Conservation (phyloP, 2,888 invertebrate genomes). For the Hydroisotoma schaefferi region DNA sequence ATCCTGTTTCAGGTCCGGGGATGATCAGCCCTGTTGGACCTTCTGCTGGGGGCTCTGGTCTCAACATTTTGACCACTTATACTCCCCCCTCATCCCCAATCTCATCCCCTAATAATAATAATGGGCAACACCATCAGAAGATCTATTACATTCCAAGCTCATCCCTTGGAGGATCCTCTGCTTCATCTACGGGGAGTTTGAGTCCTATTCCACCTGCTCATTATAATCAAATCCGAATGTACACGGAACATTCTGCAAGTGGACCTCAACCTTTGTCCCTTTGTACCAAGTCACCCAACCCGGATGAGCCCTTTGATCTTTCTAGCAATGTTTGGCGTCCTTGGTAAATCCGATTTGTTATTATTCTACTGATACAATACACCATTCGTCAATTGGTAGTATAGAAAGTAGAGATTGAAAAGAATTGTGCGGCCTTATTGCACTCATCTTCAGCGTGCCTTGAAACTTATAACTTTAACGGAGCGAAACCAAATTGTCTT, state of each 20-base stretch:
- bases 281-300: conserved; percentile 37
- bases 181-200: conserved; percentile 38
- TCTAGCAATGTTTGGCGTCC: conserved; percentile 47
- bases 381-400: no score
- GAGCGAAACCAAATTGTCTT: conserved; percentile 14
- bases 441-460: background rate
- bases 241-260: conserved; percentile 28
- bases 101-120: conserved; percentile 31
- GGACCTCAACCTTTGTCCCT: conserved; percentile 36
- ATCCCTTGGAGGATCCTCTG: conserved; percentile 27
- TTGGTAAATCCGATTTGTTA: conserved; percentile 36
- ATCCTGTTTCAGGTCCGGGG: conserved; percentile 11
- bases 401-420: no score
- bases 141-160: conserved; percentile 37
- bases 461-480: background rate
- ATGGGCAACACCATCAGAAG: conserved; percentile 21
- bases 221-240: conserved; percentile 31
- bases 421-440: no score
- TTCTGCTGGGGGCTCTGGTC: conserved; percentile 16
- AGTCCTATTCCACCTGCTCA: conserved; percentile 46
- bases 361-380: background rate
- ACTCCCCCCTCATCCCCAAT: conserved; percentile 48
- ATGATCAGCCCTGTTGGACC: conserved; percentile 14
- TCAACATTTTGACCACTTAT: conserved; percentile 45
- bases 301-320: conserved; percentile 47